Percentiles rank a stretch among this genome's conserved stretches.
Evolutionary conservation across 2,797 vertebrate species (phyloP).

Genomic region (Anguilla megastoma): DNA sequence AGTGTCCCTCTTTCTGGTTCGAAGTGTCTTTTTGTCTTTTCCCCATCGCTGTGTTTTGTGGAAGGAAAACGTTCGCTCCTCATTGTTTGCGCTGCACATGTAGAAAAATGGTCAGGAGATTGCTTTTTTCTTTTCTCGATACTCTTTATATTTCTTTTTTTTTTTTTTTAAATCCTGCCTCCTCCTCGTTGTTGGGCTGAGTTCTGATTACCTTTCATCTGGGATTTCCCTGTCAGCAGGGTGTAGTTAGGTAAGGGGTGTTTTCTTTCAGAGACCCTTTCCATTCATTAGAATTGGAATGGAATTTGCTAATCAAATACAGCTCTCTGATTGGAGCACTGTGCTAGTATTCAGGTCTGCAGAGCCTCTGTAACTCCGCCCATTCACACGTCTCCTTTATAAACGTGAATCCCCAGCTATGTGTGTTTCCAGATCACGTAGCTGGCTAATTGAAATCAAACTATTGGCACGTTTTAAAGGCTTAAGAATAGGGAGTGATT

Average conservation of each 20-base stretch:
- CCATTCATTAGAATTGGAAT: neutral
- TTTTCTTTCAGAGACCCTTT: neutral
- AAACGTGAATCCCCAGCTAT: neutral
- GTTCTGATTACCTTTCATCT: conserved; percentile 25
- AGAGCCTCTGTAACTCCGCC: neutral
- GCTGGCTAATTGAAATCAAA: neutral
- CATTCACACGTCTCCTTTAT: neutral
- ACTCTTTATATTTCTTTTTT: neutral
- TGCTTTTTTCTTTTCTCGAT: neutral
- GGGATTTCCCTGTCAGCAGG: conserved; percentile 6
- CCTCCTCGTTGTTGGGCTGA: conserved; percentile 40
- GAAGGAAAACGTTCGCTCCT: neutral
- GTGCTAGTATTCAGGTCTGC: neutral
- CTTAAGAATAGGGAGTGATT: neutral
- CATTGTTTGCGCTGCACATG: conserved; percentile 5
- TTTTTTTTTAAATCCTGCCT: conserved; percentile 30
- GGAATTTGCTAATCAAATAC: neutral
- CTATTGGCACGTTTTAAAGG: neutral
- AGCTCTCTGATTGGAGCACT: neutral
- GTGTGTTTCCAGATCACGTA: neutral
- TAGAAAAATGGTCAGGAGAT: conserved; percentile 26
- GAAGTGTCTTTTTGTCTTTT: conserved; percentile 42
- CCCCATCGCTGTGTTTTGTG: conserved; percentile 33
- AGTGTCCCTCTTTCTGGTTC: conserved; percentile 44
- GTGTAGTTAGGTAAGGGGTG: neutral